A percentile compares a stretch with the other conserved stretches of the same genome.
Conservation (phyloP, 2,797 vertebrate genomes). For the Liparis tanakae region DNA sequence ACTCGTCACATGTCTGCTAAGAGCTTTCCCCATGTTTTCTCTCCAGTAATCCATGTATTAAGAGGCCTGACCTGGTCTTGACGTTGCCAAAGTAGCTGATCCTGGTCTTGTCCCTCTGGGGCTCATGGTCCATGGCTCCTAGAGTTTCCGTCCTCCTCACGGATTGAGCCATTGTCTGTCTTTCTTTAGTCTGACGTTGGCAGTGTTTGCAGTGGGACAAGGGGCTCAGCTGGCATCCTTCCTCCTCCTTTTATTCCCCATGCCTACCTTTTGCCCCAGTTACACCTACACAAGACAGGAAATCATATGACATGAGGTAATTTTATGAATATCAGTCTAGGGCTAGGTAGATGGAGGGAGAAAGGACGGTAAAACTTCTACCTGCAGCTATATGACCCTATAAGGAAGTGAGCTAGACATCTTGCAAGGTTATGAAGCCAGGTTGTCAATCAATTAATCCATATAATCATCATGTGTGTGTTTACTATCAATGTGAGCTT, state of each 20-base stretch:
- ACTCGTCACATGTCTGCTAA: conserved; percentile 36
- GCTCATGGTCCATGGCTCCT: conserved; percentile 71
- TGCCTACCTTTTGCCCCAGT: conserved; percentile 50
- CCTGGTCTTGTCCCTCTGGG: conserved; percentile 74
- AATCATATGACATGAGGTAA: conserved; percentile 24
- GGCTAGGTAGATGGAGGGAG: not conserved
- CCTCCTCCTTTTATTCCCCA: conserved; percentile 74
- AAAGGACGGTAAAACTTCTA: not conserved
- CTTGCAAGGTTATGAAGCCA: conserved; percentile 37
- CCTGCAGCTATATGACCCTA: conserved; percentile 41
- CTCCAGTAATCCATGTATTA: conserved; percentile 42
- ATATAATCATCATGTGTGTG: not conserved
- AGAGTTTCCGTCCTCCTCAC: conserved; percentile 58
- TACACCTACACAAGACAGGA: conserved; percentile 60
- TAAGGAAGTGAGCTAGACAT: conserved; percentile 38
- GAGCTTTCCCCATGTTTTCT: conserved; percentile 25
- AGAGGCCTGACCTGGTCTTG: conserved; percentile 79
- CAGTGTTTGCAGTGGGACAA: conserved; percentile 30
- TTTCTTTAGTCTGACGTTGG: conserved; percentile 41
- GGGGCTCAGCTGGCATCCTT: conserved; percentile 70
- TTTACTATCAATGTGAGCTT: not conserved
- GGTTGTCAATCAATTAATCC: conserved; percentile 21
- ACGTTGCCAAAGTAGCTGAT: conserved; percentile 84
- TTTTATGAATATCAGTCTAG: conserved; percentile 27
- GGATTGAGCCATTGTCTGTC: conserved; percentile 68